These are phyloP conservation scores for Arge pagana DNA, from an alignment of 2,888 invertebrate species.

Conservation along the genomic window DNA sequence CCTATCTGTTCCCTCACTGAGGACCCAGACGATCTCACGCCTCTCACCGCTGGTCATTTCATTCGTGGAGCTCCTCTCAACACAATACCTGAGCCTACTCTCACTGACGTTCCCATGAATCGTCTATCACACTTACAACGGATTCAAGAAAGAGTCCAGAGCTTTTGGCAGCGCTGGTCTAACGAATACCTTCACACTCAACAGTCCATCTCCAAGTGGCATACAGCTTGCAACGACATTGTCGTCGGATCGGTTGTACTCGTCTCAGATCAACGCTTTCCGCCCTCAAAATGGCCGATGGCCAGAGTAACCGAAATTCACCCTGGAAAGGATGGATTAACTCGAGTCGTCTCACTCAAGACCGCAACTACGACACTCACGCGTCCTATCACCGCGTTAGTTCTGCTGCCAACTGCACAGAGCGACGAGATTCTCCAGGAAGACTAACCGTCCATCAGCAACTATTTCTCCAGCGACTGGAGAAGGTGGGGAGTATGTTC, in stretches of 20 bases:
- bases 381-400: constrained; percentile 1
- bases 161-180: constrained; percentile 17
- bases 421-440: too few species aligned
- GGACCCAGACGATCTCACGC: constrained; percentile 29
- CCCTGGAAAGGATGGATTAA: constrained; percentile 6
- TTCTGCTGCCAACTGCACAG: neutral
- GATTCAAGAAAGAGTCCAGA: constrained; percentile 6
- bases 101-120: neutral
- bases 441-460: too few species aligned
- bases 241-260: constrained; percentile 17
- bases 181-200: constrained; percentile 12
- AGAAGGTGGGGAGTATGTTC: too few species aligned
- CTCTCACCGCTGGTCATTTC: constrained; percentile 30
- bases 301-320: constrained; percentile 16
- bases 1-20: constrained; percentile 32
- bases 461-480: too few species aligned
- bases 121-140: constrained; percentile 7
- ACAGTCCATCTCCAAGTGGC: constrained; percentile 24
- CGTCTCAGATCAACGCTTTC: constrained; percentile 20
- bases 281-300: constrained; percentile 22
- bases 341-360: constrained; percentile 15
- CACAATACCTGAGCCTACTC: constrained; percentile 17
- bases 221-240: neutral
- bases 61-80: constrained; percentile 23
- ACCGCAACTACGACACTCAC: constrained; percentile 5